Evolutionary conservation across 2,888 invertebrate species (phyloP).

Genomic region (Eucriotettix oculatus): DNA sequence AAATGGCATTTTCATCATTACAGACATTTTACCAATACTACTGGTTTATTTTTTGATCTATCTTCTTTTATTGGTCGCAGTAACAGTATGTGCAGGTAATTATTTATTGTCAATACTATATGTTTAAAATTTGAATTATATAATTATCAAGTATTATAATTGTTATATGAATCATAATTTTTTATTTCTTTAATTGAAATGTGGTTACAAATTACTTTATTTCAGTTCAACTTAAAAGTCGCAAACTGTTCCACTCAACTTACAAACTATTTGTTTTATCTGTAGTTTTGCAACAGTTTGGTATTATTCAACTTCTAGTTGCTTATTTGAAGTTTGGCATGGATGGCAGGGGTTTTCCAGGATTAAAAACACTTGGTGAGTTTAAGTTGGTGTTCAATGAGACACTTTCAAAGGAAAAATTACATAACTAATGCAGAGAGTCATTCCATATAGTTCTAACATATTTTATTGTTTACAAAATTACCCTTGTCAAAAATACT

Average conservation of each 20-base stretch:
- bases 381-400: neutral
- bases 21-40: constrained; percentile 75
- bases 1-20: constrained; percentile 9
- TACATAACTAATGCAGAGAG: no score
- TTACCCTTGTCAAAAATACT: no score
- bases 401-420: no score
- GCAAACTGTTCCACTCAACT: constrained; percentile 72
- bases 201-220: no score
- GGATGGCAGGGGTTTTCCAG: constrained; percentile 45
- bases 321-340: constrained; percentile 63
- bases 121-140: neutral
- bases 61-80: constrained; percentile 49
- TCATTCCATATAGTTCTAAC: no score
- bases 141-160: neutral
- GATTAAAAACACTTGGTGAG: constrained; percentile 27
- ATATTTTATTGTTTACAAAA: no score
- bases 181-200: neutral
- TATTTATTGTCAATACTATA: neutral
- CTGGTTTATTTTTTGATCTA: constrained; percentile 59
- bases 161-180: neutral
- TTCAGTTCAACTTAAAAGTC: constrained; percentile 54
- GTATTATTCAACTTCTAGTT: constrained; percentile 49
- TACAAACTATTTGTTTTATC: constrained; percentile 72
- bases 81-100: constrained; percentile 47
- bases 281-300: constrained; percentile 48